These are phyloP conservation scores for Alsophila aescularia DNA, from an alignment of 2,888 invertebrate genomes.

Conservation along the genomic window DNA sequence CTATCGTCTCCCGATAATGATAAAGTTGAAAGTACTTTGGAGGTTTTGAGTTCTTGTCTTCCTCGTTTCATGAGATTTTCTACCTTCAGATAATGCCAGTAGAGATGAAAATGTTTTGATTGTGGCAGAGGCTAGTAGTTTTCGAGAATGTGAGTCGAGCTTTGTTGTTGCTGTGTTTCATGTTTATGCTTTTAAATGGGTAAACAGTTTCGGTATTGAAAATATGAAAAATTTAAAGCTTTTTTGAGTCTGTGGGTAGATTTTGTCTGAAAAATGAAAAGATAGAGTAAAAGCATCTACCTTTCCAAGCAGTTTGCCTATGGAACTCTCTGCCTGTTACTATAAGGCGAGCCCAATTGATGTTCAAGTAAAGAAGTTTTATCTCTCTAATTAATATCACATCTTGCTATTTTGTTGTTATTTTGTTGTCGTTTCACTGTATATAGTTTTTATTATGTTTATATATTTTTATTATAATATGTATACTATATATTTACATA, in stretches of 20 bases:
- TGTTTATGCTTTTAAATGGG: constrained; percentile 13
- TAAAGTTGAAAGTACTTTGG: constrained; percentile 7
- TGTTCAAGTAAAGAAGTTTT: no score
- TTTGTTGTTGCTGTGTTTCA: constrained; percentile 21
- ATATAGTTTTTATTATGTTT: no score
- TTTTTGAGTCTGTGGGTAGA: background rate
- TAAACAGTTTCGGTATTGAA: constrained; percentile 9
- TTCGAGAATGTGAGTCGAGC: constrained; percentile 9
- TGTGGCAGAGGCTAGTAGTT: background rate
- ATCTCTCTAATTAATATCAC: no score
- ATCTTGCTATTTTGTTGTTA: no score
- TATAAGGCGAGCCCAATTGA: no score
- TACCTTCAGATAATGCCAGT: background rate
- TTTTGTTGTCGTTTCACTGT: no score
- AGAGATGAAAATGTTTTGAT: background rate
- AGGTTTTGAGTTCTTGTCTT: background rate
- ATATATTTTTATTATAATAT: no score
- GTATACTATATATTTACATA: no score
- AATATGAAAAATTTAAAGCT: constrained; percentile 1
- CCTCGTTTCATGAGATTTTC: background rate
- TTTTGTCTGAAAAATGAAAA: background rate
- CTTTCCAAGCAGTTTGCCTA: no score
- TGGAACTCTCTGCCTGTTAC: no score
- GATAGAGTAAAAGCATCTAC: no score
- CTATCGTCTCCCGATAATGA: constrained; percentile 1